These are phyloP conservation scores for Psilanteris sp. DNA, from an alignment of 1,140 invertebrate species.

Conservation along the genomic window DNA sequence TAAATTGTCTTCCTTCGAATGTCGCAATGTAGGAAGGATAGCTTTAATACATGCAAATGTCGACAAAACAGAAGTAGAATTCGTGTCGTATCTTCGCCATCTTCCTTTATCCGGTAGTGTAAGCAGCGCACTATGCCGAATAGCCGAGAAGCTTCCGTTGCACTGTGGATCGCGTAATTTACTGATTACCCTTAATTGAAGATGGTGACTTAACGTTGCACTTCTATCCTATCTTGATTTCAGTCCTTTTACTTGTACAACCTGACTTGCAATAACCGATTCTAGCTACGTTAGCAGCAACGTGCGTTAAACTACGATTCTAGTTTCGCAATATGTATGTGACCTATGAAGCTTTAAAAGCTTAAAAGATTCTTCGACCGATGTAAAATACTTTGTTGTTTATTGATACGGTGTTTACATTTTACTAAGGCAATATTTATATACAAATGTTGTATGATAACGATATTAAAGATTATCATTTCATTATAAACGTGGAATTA, in stretches of 20 bases:
- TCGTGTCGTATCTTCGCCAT: conserved; percentile 73
- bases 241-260: conserved; percentile 33
- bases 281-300: conserved; percentile 70
- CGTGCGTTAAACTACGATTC: conserved; percentile 57
- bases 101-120: conserved; percentile 38
- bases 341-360: conserved; percentile 33
- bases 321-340: conserved; percentile 33
- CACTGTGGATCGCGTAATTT: conserved; percentile 71
- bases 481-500: too few relatives aligned
- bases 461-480: too few relatives aligned
- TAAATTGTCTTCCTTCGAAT: conserved; percentile 54
- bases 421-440: too few relatives aligned
- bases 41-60: conserved; percentile 76
- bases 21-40: conserved; percentile 59
- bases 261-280: conserved; percentile 69
- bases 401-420: too few relatives aligned
- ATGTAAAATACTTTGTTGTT: too few relatives aligned
- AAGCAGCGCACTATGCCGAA: conserved; percentile 33
- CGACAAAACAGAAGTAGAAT: conserved; percentile 72
- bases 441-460: too few relatives aligned
- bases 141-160: conserved; percentile 50
- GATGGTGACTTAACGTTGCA: conserved; percentile 75
- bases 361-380: too few relatives aligned
- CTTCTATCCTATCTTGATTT: conserved; percentile 60
- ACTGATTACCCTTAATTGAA: conserved; percentile 79